Conservation (phyloP, 2,797 vertebrate species). For the Jordanella pulchra region DNA sequence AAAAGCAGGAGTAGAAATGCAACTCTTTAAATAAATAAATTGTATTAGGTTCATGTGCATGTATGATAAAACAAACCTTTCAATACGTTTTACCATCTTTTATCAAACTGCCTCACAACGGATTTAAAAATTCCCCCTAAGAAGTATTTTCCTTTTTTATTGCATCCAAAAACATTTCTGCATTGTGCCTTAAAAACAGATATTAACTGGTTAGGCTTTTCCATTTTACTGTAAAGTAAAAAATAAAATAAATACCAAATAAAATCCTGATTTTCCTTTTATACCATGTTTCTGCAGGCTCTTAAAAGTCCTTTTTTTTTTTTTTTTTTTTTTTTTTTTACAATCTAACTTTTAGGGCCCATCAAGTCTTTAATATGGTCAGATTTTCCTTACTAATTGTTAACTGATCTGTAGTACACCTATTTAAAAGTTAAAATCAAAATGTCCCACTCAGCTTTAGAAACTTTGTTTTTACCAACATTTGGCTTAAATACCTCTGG, state of each 20-base stretch:
- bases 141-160: not conserved
- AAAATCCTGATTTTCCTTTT: not conserved
- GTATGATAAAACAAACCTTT: not conserved
- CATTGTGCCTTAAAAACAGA: not conserved
- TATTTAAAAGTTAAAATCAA: no score
- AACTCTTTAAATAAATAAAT: not conserved
- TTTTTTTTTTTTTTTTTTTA: no score
- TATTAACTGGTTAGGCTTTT: not conserved
- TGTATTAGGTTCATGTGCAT: not conserved
- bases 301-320: no score
- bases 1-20: slow-evolving; percentile 13
- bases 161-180: not conserved
- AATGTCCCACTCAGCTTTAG: no score
- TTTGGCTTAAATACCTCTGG: no score
- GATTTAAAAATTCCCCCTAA: not conserved
- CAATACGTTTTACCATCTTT: not conserved
- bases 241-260: not conserved
- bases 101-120: not conserved
- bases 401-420: no score
- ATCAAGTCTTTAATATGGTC: no score
- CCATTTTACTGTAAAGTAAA: not conserved
- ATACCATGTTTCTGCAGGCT: not conserved
- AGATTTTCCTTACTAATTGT: no score
- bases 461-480: no score
- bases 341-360: no score